Evolutionary conservation across 2,113 vertebrate species (phyloP).

Genomic region (Prochilodus magdalenae): DNA sequence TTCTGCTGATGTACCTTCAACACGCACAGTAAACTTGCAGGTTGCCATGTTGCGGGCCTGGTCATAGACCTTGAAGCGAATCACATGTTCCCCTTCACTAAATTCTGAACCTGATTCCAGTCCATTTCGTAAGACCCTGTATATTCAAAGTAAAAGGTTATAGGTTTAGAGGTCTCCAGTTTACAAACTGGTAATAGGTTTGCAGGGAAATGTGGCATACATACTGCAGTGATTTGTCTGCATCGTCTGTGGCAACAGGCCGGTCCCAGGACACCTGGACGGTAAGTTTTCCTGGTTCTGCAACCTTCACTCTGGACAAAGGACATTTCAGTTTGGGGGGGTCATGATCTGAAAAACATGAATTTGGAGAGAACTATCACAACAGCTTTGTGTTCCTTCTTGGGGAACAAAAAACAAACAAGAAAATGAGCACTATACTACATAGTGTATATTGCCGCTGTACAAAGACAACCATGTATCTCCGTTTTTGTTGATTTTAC

Average conservation of each 20-base stretch:
- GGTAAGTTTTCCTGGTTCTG: conserved; percentile 89
- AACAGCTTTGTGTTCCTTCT: background rate
- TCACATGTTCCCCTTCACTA: conserved; percentile 84
- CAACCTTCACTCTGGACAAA: conserved; percentile 84
- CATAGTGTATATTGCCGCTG: no score
- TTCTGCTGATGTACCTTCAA: conserved; percentile 81
- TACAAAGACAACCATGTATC: no score
- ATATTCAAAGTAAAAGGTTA: conserved; percentile 31
- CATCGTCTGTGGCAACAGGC: conserved; percentile 87
- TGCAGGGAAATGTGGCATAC: conserved; percentile 34
- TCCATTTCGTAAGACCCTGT: conserved; percentile 85
- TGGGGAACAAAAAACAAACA: background rate
- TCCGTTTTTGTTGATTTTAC: no score
- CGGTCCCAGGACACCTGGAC: conserved; percentile 88
- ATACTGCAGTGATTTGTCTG: conserved; percentile 87
- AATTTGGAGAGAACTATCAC: conserved; percentile 27
- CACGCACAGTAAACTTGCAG: conserved; percentile 92
- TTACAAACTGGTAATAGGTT: background rate
- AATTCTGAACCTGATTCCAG: conserved; percentile 85
- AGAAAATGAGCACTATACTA: background rate
- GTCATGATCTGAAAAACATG: conserved; percentile 82
- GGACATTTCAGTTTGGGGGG: conserved; percentile 95
- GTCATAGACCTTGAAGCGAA: conserved; percentile 91
- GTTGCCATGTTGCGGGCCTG: conserved; percentile 89
- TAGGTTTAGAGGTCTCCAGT: background rate